A percentile compares a stretch with the other conserved stretches of the same genome.
phyloP scores from a whole-genome alignment of 2,888 invertebrate species.

The Metopia argyrocephala region DNA sequence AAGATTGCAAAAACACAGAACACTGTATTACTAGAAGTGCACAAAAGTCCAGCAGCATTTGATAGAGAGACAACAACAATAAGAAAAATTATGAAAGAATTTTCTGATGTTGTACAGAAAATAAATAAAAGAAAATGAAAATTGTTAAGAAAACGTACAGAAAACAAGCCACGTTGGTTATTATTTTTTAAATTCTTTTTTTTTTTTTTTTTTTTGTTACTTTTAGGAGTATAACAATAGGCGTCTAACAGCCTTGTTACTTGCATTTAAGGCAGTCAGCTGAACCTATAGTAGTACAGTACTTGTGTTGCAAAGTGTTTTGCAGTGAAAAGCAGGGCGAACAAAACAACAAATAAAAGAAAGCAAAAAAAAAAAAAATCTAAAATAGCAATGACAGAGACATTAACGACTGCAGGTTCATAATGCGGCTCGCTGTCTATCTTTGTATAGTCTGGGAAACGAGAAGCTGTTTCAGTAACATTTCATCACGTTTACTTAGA shows the following conservation, averaged over 20 bases:
- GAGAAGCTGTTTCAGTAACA: slow-evolving; percentile 23
- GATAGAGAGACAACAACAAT: slow-evolving; percentile 10
- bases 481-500: slow-evolving; percentile 64
- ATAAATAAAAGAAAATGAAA: background rate
- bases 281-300: background rate
- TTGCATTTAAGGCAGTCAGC: slow-evolving; percentile 14
- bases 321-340: slow-evolving; percentile 32
- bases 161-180: slow-evolving; percentile 3
- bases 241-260: slow-evolving; percentile 26
- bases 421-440: slow-evolving; percentile 17
- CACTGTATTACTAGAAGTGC: slow-evolving; percentile 41
- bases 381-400: background rate
- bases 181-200: background rate
- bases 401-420: slow-evolving; percentile 45
- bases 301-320: slow-evolving; percentile 33
- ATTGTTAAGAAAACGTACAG: slow-evolving; percentile 14
- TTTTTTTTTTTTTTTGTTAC: background rate
- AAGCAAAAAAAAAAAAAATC: background rate
- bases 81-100: background rate
- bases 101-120: background rate
- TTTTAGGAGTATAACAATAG: slow-evolving; percentile 39
- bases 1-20: slow-evolving; percentile 18
- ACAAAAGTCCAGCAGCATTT: slow-evolving; percentile 24
- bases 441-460: slow-evolving; percentile 5
- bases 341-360: background rate